Evolutionary conservation across 2,113 vertebrate genomes (phyloP), one percentile per base, ranked within the genome.

Genomic region (Tachuris rubrigastra): DNA sequence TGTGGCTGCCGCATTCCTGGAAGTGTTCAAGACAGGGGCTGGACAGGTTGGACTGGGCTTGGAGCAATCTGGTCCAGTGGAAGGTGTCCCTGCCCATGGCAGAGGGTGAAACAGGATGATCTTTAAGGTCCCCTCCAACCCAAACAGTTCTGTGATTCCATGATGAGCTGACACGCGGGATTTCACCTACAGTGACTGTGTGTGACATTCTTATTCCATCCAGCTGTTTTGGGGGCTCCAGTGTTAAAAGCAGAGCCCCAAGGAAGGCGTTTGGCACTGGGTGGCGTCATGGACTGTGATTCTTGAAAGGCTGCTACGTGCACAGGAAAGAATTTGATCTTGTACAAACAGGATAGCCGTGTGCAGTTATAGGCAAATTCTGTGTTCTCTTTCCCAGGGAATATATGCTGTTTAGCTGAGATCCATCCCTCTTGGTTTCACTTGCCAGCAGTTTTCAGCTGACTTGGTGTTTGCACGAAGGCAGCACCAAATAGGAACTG

Each of bases 21-120:
- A 4, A 74, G 33, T 37, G 52, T 17, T 13, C 60, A 10, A 50
- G 44, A 5, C 10, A 14, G 10, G 37, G 31, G 27, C 0, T 58
- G 50, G 49, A 18, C 15, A 31, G 33, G 22, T 0, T 66, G 50
- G 42, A 49, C 0, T 0, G 25, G 35, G 17, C 22, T 58, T 42
- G 76, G 37, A 1, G 7, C 46, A 46, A 0, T 15, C 59, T 52
- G 86, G 52, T 12, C 2, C 1, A n/a, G 37, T 21, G 27, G 12
- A 20, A 89, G 15, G 4, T 52, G 23, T 41, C 16, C n/a, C 41
- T 63, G 41, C 4, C 10, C 17, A 3, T 72, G n/a, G 12, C 52
- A 67, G 14, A 18, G 52, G 6, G 19, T 46, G 23, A 33, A 9
- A 66, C 0, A 0, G 8, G 44, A 9, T 33, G 59, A 3, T 13